These are phyloP conservation scores for Hofmannophila pseudospretella DNA, from an alignment of 2,888 invertebrate genomes.

Conservation along the genomic window DNA sequence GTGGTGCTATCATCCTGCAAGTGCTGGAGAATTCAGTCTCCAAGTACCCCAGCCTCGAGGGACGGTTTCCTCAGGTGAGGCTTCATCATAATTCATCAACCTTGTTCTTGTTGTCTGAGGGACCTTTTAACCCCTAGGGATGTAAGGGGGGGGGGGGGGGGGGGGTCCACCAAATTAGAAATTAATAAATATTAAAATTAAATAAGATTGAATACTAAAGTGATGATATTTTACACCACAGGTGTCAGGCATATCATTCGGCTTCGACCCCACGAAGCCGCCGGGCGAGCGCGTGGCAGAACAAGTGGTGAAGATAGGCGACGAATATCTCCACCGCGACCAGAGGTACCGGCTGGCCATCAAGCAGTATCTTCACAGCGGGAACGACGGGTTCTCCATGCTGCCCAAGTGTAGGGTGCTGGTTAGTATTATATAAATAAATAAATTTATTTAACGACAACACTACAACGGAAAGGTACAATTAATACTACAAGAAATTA, in stretches of 20 bases:
- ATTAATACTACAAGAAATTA: no score
- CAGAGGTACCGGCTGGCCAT: conserved; percentile 87
- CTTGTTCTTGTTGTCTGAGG: no score
- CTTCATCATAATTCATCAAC: no score
- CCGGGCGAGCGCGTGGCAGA: conserved; percentile 84
- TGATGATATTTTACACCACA: no score
- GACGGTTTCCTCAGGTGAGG: conserved; percentile 89
- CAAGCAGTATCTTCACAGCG: conserved; percentile 88
- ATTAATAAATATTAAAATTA: no score
- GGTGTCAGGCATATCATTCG: conserved; percentile 87
- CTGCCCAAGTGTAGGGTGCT: conserved; percentile 85
- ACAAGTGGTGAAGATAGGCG: conserved; percentile 88
- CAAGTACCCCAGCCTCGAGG: conserved; percentile 92
- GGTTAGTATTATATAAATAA: conserved; percentile 77
- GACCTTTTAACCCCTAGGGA: no score
- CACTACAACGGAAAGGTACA: no score
- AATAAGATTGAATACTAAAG: no score
- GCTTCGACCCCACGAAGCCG: conserved; percentile 84
- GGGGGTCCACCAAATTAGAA: no score
- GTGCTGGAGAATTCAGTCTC: conserved; percentile 91
- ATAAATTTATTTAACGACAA: no score
- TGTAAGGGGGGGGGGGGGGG: no score
- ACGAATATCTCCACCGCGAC: conserved; percentile 85
- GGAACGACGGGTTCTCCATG: conserved; percentile 92
- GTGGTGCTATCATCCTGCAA: conserved; percentile 82